Evolutionary conservation across 2,797 vertebrate genomes (phyloP), one percentile per base, ranked within the genome.

Genomic region (Hyperoplus immaculatus): DNA sequence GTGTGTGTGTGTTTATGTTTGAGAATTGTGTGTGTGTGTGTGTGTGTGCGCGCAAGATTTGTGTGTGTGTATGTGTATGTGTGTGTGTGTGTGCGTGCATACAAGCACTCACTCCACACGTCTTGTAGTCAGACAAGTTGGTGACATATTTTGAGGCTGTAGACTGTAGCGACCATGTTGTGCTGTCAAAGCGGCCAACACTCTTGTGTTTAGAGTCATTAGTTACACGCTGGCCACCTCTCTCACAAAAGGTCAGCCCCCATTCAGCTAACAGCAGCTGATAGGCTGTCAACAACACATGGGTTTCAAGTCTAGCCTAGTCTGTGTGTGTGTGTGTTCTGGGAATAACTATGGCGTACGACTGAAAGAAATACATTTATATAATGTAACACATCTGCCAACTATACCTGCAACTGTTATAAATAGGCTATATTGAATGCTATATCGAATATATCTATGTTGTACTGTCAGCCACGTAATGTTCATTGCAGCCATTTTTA

Each of bases 141-240:
- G 15, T 51, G 51, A 57, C 43, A 73, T 38, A 36, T 45, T 29
- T 60, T 14, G 41, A 21, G 29, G 14, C 6, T 42, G 55, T 21
- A 16, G 38, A 58, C 56, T 16, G 29, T 4, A 36, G 43, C 6
- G 43, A 61, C 38, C 8, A 13, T 53, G 60, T 56, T 41, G 14
- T 18, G 1, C 51, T 55, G 53, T 55, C 62, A 51, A 21, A 50
- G 39, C 12, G 7, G 41, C 5, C 29, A 1, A 21, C 9, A 18
- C 18, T 59, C 15, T 73, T 73, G 58, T 72, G 67, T 62, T 78
- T 51, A 41, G 49, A 67, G 68, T 67, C 56, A 66, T 84, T 81
- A 55, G 56, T 73, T 78, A 75, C 51, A 47, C 18, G 3, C 38
- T 47, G 29, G 58, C 42, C 0, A 36, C 46, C 42, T 57, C 57